Evolutionary conservation across 2,113 vertebrate genomes (phyloP).

Genomic region (Apodemus sylvaticus): DNA sequence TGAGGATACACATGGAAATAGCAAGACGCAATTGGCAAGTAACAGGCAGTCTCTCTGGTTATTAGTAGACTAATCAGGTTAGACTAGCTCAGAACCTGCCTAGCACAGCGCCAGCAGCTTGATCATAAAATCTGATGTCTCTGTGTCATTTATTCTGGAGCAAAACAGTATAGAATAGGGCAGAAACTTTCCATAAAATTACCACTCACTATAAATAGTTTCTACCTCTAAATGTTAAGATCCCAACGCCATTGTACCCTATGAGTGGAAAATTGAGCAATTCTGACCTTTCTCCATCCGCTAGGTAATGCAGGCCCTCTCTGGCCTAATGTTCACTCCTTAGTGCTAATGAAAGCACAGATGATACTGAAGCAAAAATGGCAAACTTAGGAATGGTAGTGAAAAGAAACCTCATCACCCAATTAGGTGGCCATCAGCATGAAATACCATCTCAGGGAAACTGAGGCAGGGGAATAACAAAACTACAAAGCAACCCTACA

Average conservation of each 20-base stretch:
- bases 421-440: no score
- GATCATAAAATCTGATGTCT: no score
- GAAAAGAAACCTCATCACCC: not conserved
- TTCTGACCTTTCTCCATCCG: not conserved
- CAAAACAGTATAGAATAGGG: no score
- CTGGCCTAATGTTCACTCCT: not conserved
- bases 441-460: not conserved
- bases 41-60: no score
- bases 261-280: not conserved
- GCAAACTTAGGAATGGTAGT: not conserved
- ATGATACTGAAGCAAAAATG: fast-evolving
- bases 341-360: not conserved
- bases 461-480: not conserved
- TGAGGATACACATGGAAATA: no score
- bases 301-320: not conserved
- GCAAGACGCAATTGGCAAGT: no score
- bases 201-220: no score
- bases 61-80: no score
- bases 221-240: not conserved
- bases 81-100: no score
- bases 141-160: no score
- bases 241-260: not conserved
- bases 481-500: not conserved
- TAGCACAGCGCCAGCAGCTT: no score
- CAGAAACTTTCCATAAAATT: no score